Evolutionary conservation across 2,888 invertebrate genomes (phyloP), one percentile per base, ranked within the genome.

Genomic region (Galeopsomyia nigrocyanea): DNA sequence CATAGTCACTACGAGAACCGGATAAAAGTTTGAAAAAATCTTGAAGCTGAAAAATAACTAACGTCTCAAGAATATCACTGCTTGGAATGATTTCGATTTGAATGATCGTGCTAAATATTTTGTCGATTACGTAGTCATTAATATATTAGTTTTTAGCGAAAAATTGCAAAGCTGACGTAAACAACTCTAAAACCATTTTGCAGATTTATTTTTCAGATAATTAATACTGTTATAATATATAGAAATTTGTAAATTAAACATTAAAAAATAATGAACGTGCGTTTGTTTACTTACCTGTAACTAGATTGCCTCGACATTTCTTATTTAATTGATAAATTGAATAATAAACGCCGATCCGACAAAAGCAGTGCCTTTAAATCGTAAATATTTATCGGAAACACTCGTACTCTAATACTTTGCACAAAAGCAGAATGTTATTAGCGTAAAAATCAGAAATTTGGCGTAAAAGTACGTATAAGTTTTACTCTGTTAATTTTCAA

Each of bases 181-280:
- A 67, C 39, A 67, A 57, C 19, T 53, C 64, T n/a, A 17, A 60
- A 17, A 26, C 63, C 57, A 63, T 19, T 60, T 68, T 55, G 22
- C n/a, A 72, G 39, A 61, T 66, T 17, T 65, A 56, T 19, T n/a
- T 72, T 67, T 58, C 46, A 39, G 65, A 67, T 26, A 14, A 55
- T 66, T 53, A 56, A 22, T 68, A 53, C 64, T 55, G 19, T 64
- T 65, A 55, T 62, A 57, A 62, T 72, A 63, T 72, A 67, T 72
- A 55, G 70, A 72, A 61, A 66, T 62, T 66, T 73, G 62, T 73
- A 73, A 73, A 69, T 70, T 73, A 73, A 73, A 73, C 50, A 65
- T 55, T 31, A 62, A 51, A 65, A 56, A 73, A 63, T 68, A 65
- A 73, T 47, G 51, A 26, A 22, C 56, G 22, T 57, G 71, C 14